phyloP scores from a whole-genome alignment of 2,797 vertebrate species.

The Syncerus caffer region DNA sequence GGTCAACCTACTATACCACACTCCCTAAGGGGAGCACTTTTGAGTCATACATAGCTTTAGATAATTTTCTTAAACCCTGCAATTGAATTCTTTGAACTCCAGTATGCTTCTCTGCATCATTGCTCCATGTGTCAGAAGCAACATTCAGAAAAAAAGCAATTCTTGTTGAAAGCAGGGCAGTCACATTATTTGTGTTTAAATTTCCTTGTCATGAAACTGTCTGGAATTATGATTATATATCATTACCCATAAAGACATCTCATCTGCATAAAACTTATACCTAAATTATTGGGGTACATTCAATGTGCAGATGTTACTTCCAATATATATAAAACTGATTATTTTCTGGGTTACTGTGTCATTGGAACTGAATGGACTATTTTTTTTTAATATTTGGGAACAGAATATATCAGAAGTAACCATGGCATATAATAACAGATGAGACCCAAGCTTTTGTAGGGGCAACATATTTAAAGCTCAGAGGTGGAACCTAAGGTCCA shows the following conservation, averaged over 20 bases:
- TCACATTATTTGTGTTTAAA: constrained; percentile 40
- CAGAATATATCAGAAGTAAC: background rate
- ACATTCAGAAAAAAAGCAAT: constrained; percentile 13
- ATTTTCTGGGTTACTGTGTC: constrained; percentile 18
- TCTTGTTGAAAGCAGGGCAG: background rate
- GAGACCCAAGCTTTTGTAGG: background rate
- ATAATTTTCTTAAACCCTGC: constrained; percentile 14
- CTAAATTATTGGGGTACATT: constrained; percentile 38
- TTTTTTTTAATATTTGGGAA: background rate
- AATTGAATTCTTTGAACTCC: constrained; percentile 13
- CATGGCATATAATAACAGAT: background rate
- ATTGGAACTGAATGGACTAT: constrained; percentile 17
- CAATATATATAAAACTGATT: constrained; percentile 21
- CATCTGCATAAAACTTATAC: constrained; percentile 50
- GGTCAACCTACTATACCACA: background rate
- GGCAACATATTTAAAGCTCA: background rate
- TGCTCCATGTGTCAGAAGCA: background rate
- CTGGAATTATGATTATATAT: constrained; percentile 46
- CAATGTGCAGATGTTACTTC: constrained; percentile 37
- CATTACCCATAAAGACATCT: constrained; percentile 55
- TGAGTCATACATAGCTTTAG: constrained; percentile 10
- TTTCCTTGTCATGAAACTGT: constrained; percentile 49
- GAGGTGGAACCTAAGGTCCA: background rate
- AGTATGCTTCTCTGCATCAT: background rate
- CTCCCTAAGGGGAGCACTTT: background rate